A percentile compares a stretch with the other conserved stretches of the same genome.
Conservation (phyloP, 1,140 invertebrate genomes). For the Pachypsylla venusta region DNA sequence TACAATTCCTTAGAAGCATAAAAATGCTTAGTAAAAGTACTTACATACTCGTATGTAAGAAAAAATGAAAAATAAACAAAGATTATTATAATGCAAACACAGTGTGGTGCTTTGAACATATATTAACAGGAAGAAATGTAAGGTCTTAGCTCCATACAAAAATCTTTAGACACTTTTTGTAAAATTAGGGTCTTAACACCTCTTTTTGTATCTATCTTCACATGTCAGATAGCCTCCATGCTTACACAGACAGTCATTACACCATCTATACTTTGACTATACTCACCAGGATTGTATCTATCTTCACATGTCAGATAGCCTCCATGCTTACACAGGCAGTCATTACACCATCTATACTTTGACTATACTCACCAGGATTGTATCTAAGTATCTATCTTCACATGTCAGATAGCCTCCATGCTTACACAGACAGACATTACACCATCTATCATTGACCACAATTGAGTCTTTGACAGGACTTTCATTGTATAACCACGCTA, state of each 20-base stretch:
- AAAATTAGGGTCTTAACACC: too few species aligned
- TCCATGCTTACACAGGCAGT: constrained; percentile 69
- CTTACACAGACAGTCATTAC: constrained; percentile 53
- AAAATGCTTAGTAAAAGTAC: too few species aligned
- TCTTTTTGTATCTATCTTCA: constrained; percentile 60
- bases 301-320: constrained; percentile 73
- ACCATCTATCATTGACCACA: constrained; percentile 65
- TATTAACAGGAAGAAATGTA: too few species aligned
- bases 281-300: constrained; percentile 67
- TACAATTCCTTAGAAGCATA: too few species aligned
- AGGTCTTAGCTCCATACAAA: too few species aligned
- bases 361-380: constrained; percentile 51
- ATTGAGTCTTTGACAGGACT: constrained; percentile 81
- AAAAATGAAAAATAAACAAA: too few species aligned
- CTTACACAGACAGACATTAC: constrained; percentile 53
- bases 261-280: constrained; percentile 34
- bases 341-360: constrained; percentile 41
- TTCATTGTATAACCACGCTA: constrained; percentile 91
- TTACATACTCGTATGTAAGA: too few species aligned
- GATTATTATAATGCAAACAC: neutral
- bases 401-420: constrained; percentile 83
- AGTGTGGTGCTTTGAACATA: neutral
- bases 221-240: constrained; percentile 83
- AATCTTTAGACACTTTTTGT: too few species aligned
- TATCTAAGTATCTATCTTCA: constrained; percentile 68